These are phyloP conservation scores for Ivindomyrus marchei DNA, from an alignment of 2,113 vertebrate species.

Conservation along the genomic window DNA sequence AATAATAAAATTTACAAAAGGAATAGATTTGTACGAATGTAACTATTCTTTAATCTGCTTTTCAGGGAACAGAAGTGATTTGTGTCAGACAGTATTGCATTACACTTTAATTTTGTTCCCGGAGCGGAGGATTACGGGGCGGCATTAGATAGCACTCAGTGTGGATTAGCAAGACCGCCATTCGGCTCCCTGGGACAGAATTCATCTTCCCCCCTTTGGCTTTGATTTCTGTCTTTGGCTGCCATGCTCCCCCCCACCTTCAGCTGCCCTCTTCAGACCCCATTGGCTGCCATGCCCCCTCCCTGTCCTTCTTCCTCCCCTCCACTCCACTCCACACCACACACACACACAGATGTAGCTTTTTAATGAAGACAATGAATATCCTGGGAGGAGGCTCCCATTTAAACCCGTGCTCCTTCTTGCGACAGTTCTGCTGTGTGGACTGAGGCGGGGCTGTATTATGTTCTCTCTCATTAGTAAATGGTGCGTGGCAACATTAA, in stretches of 20 bases:
- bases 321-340: neutral
- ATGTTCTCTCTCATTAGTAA: conserved; percentile 5
- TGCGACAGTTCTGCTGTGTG: neutral
- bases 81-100: conserved; percentile 73
- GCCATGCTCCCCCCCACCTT: neutral
- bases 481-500: conserved; percentile 10
- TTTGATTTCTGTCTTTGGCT: neutral
- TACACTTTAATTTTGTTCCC: conserved; percentile 77
- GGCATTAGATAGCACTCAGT: conserved; percentile 74
- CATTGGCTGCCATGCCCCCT: too few species aligned
- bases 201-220: conserved; percentile 46
- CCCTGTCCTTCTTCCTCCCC: neutral
- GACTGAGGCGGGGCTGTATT: neutral
- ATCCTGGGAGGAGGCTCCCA: neutral
- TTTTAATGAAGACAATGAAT: conserved; percentile 17
- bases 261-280: neutral
- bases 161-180: conserved; percentile 65
- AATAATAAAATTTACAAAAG: conserved; percentile 36
- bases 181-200: conserved; percentile 68
- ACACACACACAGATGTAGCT: neutral
- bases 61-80: conserved; percentile 72
- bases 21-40: conserved; percentile 68
- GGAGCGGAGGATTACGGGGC: conserved; percentile 65
- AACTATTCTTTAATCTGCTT: conserved; percentile 72
- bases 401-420: neutral